Evolutionary conservation across 1,140 invertebrate genomes (phyloP).

Genomic region (Cyclina sinensis): DNA sequence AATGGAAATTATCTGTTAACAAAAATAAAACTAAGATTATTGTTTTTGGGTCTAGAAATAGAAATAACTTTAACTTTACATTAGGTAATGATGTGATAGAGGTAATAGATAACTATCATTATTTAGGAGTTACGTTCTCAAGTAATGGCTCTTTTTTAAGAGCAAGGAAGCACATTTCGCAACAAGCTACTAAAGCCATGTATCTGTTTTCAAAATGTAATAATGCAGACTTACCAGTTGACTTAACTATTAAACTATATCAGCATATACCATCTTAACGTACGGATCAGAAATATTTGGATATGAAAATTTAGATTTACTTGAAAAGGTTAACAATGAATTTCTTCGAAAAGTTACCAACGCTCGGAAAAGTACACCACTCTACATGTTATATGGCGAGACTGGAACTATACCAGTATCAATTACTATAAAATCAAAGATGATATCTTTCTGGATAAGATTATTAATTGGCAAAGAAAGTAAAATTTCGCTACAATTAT

Average conservation of each 20-base stretch:
- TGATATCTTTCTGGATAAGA: constrained; percentile 51
- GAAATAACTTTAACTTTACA: neutral
- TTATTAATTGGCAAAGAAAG: neutral
- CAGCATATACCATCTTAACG: too few species aligned
- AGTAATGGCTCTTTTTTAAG: constrained; percentile 44
- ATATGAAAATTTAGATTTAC: too few species aligned
- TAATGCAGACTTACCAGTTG: constrained; percentile 28
- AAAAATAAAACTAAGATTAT: too few species aligned
- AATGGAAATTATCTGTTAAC: too few species aligned
- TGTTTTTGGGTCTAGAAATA: neutral
- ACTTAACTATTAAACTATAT: too few species aligned
- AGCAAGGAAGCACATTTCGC: constrained; percentile 18
- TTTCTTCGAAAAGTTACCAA: constrained; percentile 35
- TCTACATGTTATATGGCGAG: neutral
- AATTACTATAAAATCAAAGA: neutral
- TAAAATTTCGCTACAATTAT: constrained; percentile 11
- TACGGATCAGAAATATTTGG: too few species aligned
- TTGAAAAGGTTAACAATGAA: too few species aligned
- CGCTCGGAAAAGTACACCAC: constrained; percentile 15
- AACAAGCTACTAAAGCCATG: constrained; percentile 29
- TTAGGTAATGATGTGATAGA: neutral
- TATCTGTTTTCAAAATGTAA: neutral
- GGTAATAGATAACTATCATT: constrained; percentile 26
- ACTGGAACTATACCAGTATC: too few species aligned
- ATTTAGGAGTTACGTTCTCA: constrained; percentile 11